A percentile compares a stretch with the other conserved stretches of the same genome.
Evolutionary conservation across 2,113 vertebrate genomes (phyloP).

Genomic region (pig (Sus scrofa)): DNA sequence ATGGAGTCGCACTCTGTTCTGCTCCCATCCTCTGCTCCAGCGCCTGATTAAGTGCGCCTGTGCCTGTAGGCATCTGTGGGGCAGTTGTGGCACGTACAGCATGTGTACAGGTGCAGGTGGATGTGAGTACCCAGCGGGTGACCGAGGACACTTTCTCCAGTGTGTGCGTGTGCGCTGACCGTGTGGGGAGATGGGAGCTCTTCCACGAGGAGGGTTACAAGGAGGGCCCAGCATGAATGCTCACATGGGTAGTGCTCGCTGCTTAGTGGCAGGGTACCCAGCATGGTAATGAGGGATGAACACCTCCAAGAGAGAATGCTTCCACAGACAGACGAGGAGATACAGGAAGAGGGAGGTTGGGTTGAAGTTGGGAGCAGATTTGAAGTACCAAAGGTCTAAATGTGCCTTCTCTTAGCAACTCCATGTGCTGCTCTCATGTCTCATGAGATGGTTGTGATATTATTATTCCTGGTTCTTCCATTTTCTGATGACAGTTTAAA

Average conservation of each 20-base stretch:
- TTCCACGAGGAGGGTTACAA: neutral
- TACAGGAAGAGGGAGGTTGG: neutral
- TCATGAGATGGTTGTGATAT: neutral
- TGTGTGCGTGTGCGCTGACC: neutral
- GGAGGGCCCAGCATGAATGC: neutral
- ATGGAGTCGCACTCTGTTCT: neutral
- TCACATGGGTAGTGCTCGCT: neutral
- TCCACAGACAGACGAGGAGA: neutral
- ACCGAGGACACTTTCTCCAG: neutral
- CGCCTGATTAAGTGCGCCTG: neutral
- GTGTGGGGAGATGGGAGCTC: neutral
- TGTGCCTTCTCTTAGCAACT: neutral
- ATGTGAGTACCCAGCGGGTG: neutral
- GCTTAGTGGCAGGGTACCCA: too few relatives aligned
- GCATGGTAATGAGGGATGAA: too few relatives aligned
- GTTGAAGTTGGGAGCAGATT: neutral
- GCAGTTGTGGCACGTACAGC: neutral
- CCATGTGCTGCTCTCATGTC: neutral
- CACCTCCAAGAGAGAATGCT: too few relatives aligned
- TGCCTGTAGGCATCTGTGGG: neutral
- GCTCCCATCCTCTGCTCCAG: neutral
- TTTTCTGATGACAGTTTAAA: neutral
- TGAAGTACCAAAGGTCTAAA: too few relatives aligned
- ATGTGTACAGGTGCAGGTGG: neutral
- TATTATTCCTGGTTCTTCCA: conserved; percentile 10